These are phyloP conservation scores for Gymnothorax javanicus DNA, from an alignment of 2,797 vertebrate species.

Conservation along the genomic window DNA sequence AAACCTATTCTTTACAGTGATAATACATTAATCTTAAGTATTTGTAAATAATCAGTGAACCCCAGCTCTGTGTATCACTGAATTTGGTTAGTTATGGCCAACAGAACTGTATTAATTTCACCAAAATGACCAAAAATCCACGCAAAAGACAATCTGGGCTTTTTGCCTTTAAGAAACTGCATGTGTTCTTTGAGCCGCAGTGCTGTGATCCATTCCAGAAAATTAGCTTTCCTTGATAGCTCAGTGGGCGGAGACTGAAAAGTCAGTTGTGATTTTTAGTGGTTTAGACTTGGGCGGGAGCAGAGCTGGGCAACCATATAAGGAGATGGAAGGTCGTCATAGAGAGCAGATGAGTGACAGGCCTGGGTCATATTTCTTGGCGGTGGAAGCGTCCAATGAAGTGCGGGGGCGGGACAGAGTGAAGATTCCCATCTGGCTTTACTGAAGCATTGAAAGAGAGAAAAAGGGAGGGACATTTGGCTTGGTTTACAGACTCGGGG, in stretches of 20 bases:
- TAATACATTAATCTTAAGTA: not conserved
- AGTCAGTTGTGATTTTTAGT: slow-evolving; percentile 43
- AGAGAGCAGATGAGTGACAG: slow-evolving; percentile 45
- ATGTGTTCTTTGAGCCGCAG: slow-evolving; percentile 6
- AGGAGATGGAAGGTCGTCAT: slow-evolving; percentile 53
- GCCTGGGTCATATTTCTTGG: slow-evolving; percentile 42
- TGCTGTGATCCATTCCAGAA: not conserved
- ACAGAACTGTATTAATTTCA: slow-evolving; percentile 39
- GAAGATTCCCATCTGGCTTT: slow-evolving; percentile 63
- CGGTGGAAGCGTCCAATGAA: slow-evolving; percentile 52
- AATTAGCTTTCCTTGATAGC: not conserved
- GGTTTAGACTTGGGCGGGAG: slow-evolving; percentile 44
- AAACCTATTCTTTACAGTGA: not conserved
- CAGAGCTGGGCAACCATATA: slow-evolving; percentile 40
- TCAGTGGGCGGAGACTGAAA: not conserved
- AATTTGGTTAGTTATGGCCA: slow-evolving; percentile 34
- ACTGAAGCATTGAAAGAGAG: slow-evolving; percentile 60
- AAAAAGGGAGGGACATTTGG: slow-evolving; percentile 18
- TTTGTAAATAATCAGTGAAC: not conserved
- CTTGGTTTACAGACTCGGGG: slow-evolving; percentile 6
- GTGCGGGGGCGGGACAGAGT: slow-evolving; percentile 42
- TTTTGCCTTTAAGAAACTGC: slow-evolving; percentile 14
- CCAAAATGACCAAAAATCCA: not conserved
- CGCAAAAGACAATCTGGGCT: not conserved
- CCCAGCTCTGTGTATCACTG: slow-evolving; percentile 25